These are phyloP conservation scores for Stomorhina lunata DNA, from an alignment of 2,888 invertebrate genomes.

Conservation along the genomic window DNA sequence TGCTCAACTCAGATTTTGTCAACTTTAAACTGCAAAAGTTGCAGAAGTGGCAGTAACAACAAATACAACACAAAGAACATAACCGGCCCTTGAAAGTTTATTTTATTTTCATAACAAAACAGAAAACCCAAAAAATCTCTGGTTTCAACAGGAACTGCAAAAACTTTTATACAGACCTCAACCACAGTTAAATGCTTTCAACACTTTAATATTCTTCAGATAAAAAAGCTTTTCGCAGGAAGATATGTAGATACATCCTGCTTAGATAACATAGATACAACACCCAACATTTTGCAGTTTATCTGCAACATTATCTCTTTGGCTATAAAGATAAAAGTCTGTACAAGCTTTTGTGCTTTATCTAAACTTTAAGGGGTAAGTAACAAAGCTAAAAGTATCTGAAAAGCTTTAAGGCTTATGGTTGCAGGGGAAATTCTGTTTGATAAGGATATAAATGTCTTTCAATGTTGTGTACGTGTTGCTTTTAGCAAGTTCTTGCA, in stretches of 20 bases:
- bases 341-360: slow-evolving; percentile 11
- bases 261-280: not conserved
- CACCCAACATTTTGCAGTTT: slow-evolving; percentile 12
- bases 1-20: slow-evolving; percentile 41
- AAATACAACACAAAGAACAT: slow-evolving; percentile 12
- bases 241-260: not conserved
- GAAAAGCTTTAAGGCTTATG: not conserved
- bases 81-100: slow-evolving; percentile 53
- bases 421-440: slow-evolving; percentile 53
- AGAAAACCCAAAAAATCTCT: not conserved
- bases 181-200: not conserved
- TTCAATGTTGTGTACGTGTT: slow-evolving; percentile 49
- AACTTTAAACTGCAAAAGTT: slow-evolving; percentile 25
- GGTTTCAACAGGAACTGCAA: slow-evolving; percentile 28
- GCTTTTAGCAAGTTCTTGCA: not conserved
- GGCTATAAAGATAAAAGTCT: not conserved
- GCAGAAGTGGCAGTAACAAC: not conserved
- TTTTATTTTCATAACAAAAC: slow-evolving; percentile 49
- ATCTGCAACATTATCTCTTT: not conserved
- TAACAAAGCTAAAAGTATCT: not conserved
- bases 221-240: too few species aligned
- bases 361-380: slow-evolving; percentile 45
- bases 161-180: not conserved
- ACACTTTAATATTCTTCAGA: not conserved
- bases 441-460: slow-evolving; percentile 22